Evolutionary conservation across 2,113 vertebrate genomes (phyloP), one percentile per base, ranked within the genome.

Genomic region (Platysteira castanea): DNA sequence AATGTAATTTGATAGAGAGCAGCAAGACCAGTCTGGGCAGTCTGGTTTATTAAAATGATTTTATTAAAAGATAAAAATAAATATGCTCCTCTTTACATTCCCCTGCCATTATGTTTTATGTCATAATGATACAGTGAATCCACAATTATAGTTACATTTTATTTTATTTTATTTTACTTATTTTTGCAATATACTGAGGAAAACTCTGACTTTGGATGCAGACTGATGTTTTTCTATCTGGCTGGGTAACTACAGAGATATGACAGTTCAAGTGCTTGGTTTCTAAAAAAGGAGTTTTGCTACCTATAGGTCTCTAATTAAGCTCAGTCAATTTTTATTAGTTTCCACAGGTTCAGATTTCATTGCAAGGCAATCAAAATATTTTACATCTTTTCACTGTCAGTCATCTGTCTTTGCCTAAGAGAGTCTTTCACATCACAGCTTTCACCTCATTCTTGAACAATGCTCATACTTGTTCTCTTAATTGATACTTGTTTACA

Each of bases 401-500:
- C 90, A 90, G 68, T 96, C 74, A 94, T 68, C 73, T 76, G 57
- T 89, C 77, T 92, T 89, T 90, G 46, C 84, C 76, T 37, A 83
- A 71, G 64, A 95, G 75, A 96, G 35, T 37, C 95, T 92, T 59
- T 73, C 87, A 74, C 73, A 91, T 94, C 84, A 87, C 77, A 92
- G 94, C 79, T 94, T 93, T 95, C 89, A 96, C 80, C 83, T 95
- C 78, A 67, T 92, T 87, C 80, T 95, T 2, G 49, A 93, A 84
- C 90, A 93, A 96, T 86, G 80, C 85, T 88, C 60, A 78, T 95
- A 90, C 75, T 92, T 95, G 92, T 95, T 93, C 86, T 89, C 80
- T 87, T 94, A 94, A 95, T 94, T 95, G 87, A 87, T 82, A 95
- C 79, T 92, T 94, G 92, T 97, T 96, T 95, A 97, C 71, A 95